A percentile compares a stretch with the other conserved stretches of the same genome.
These are phyloP conservation scores for Trichacis sp. DNA, from an alignment of 2,888 invertebrate species.

Conservation along the genomic window DNA sequence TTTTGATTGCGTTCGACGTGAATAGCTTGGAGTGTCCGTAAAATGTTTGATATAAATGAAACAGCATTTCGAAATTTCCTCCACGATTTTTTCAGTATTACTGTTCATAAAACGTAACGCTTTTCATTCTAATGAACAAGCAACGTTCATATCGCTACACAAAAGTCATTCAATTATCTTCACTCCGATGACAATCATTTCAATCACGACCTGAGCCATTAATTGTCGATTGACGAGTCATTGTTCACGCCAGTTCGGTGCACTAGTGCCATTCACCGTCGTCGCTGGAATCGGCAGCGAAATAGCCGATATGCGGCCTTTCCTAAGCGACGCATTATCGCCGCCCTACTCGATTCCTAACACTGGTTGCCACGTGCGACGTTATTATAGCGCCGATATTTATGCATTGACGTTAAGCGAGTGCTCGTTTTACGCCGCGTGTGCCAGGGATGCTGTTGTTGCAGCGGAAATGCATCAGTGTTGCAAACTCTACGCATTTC, in stretches of 20 bases:
- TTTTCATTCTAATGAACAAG: background rate
- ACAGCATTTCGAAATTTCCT: too few species aligned
- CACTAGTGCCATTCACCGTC: slow-evolving; percentile 22
- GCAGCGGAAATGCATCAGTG: slow-evolving; percentile 8
- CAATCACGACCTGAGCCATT: slow-evolving; percentile 24
- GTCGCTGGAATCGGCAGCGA: slow-evolving; percentile 20
- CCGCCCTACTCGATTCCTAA: slow-evolving; percentile 56
- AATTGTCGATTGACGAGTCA: slow-evolving; percentile 28
- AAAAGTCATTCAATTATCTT: background rate
- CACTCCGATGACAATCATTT: slow-evolving; percentile 19
- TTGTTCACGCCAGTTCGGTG: slow-evolving; percentile 18
- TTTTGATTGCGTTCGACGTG: slow-evolving; percentile 4
- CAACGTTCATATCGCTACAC: background rate
- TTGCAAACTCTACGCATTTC: too few species aligned
- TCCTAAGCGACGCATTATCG: slow-evolving; percentile 62
- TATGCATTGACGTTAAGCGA: slow-evolving; percentile 55
- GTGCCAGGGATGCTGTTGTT: slow-evolving; percentile 8
- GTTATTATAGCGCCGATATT: slow-evolving; percentile 60
- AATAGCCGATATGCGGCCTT: slow-evolving; percentile 47
- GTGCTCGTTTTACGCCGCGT: slow-evolving; percentile 9
- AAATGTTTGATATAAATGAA: too few species aligned
- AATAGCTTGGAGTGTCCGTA: too few species aligned
- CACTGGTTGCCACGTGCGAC: slow-evolving; percentile 50
- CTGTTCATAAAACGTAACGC: background rate
- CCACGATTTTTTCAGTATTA: too few species aligned